A percentile compares a stretch with the other conserved stretches of the same genome.
These are phyloP conservation scores for Akabosia matsudoensis DNA, from an alignment of 1,140 invertebrate species.

Conservation along the genomic window DNA sequence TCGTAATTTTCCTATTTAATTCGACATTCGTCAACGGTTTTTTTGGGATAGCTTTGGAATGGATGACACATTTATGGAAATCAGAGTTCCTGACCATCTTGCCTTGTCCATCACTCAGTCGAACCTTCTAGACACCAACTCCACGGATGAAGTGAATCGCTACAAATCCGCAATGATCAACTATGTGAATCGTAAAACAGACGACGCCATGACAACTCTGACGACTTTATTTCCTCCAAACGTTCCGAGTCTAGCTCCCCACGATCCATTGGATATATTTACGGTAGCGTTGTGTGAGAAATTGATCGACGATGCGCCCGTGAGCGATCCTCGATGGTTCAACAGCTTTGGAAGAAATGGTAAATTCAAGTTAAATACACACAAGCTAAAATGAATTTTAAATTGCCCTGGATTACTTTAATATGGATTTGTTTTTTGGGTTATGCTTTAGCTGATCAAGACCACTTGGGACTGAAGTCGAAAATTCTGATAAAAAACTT, in stretches of 20 bases:
- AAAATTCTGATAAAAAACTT: constrained; percentile 45
- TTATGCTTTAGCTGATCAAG: constrained; percentile 12
- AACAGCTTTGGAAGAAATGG: constrained; percentile 30
- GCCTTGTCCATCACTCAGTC: constrained; percentile 38
- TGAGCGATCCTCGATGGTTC: constrained; percentile 81
- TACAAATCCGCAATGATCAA: constrained; percentile 43
- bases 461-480: constrained; percentile 39
- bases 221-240: constrained; percentile 64
- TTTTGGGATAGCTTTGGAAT: constrained; percentile 50
- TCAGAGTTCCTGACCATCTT: constrained; percentile 41
- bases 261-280: constrained; percentile 41
- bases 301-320: constrained; percentile 81
- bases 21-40: constrained; percentile 27
- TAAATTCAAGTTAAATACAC: too few relatives aligned
- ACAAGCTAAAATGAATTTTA: too few relatives aligned
- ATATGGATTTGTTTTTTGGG: not conserved
- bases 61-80: constrained; percentile 35
- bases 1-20: too few relatives aligned
- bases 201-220: constrained; percentile 65
- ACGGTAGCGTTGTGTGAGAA: constrained; percentile 54
- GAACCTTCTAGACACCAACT: not conserved
- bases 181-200: constrained; percentile 45
- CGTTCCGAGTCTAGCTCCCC: constrained; percentile 33
- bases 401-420: too few relatives aligned
- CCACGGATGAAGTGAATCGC: constrained; percentile 42